A percentile compares a stretch with the other conserved stretches of the same genome.
phyloP scores from a whole-genome alignment of 2,888 invertebrate species.

The Euzophera pinguis region DNA sequence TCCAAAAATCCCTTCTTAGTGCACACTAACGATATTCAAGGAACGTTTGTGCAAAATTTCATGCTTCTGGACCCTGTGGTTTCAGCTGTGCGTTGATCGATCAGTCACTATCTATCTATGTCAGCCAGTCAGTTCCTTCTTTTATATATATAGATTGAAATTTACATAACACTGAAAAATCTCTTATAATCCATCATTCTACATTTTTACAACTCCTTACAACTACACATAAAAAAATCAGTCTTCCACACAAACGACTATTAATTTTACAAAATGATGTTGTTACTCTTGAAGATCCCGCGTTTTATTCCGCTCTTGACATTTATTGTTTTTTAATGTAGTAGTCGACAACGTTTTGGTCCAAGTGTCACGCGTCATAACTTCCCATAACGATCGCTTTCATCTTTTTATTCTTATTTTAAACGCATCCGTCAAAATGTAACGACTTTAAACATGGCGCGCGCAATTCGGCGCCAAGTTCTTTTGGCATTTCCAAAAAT shows the following conservation, averaged over 20 bases:
- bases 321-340: constrained; percentile 66
- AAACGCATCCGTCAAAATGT: constrained; percentile 44
- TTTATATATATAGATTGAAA: too few relatives aligned
- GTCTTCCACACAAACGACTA: constrained; percentile 28
- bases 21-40: too few relatives aligned
- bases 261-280: constrained; percentile 44
- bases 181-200: neutral
- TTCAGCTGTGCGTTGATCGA: too few relatives aligned
- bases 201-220: neutral
- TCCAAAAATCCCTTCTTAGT: too few relatives aligned
- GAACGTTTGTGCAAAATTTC: too few relatives aligned
- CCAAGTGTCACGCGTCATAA: constrained; percentile 54
- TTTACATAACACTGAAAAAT: too few relatives aligned
- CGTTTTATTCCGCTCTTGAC: constrained; percentile 40
- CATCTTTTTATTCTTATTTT: constrained; percentile 49
- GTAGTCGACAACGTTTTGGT: constrained; percentile 50
- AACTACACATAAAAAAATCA: neutral
- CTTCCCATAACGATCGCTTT: constrained; percentile 44
- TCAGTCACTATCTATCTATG: too few relatives aligned
- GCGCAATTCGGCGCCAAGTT: constrained; percentile 40
- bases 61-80: too few relatives aligned
- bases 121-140: too few relatives aligned
- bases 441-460: constrained; percentile 36
- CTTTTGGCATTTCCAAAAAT: too few relatives aligned
- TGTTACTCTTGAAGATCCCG: constrained; percentile 28